Evolutionary conservation across 23 tunicate species (phyloP).

Genomic region (Ciona savignyi): DNA sequence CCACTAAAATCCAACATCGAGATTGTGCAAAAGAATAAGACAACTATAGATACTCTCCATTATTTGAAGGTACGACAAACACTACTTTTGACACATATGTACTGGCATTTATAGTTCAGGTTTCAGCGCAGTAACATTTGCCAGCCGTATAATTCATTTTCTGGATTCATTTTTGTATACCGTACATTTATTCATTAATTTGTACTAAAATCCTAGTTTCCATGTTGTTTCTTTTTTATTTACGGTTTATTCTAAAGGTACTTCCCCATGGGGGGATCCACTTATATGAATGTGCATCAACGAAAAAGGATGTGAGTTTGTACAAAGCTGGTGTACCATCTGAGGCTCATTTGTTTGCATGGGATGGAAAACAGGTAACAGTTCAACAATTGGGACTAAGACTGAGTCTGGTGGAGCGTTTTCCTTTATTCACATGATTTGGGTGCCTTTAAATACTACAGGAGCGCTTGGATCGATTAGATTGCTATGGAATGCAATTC

Average conservation of each 20-base stretch:
- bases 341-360: constrained; percentile 13
- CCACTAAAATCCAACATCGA: neutral
- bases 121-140: too few species aligned
- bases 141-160: too few species aligned
- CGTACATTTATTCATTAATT: neutral
- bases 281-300: constrained; percentile 22
- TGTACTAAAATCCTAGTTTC: too few species aligned
- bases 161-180: too few species aligned
- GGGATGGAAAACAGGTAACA: constrained; percentile 30
- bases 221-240: neutral
- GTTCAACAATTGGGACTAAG: too few species aligned
- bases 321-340: constrained; percentile 14
- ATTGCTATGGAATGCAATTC: too few species aligned
- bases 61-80: neutral
- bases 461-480: too few species aligned
- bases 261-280: constrained; percentile 39
- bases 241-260: neutral
- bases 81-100: too few species aligned
- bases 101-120: neutral
- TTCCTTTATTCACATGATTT: too few species aligned
- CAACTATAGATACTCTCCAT: neutral
- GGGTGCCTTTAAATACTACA: too few species aligned
- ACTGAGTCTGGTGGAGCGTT: too few species aligned
- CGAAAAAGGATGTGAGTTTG: neutral
- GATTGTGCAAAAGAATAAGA: too few species aligned